Conservation (phyloP, 1,140 invertebrate genomes). For the Druon quercuslanigerum region DNA sequence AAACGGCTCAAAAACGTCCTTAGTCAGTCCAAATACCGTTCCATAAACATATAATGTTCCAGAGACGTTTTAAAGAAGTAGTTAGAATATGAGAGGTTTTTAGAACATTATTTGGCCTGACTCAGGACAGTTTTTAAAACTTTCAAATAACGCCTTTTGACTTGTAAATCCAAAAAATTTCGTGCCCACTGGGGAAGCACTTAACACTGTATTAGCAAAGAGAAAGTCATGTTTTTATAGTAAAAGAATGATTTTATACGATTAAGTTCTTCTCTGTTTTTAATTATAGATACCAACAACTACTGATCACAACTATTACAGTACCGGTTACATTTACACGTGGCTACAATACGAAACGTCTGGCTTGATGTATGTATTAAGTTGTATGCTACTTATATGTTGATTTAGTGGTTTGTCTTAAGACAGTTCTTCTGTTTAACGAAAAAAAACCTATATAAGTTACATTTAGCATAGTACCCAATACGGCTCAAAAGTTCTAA, state of each 20-base stretch:
- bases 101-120: no score
- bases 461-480: not conserved
- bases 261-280: not conserved
- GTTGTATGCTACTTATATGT: slow-evolving; percentile 11
- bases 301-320: slow-evolving; percentile 29
- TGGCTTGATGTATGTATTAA: slow-evolving; percentile 9
- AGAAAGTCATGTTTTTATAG: not conserved
- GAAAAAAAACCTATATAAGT: not conserved
- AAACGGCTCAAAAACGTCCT: no score
- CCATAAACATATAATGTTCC: no score
- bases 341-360: slow-evolving; percentile 29
- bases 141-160: no score
- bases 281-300: slow-evolving; percentile 30
- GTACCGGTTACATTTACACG: slow-evolving; percentile 27
- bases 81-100: no score
- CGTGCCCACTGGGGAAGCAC: no score
- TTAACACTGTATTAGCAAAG: not conserved
- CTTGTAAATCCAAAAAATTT: no score
- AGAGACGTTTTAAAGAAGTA: no score
- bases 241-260: not conserved
- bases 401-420: slow-evolving; percentile 3
- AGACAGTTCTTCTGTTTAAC: not conserved
- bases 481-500: no score
- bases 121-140: no score
- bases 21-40: no score